These are phyloP conservation scores for Neogobius melanostomus DNA, from an alignment of 2,113 vertebrate species.

Conservation along the genomic window DNA sequence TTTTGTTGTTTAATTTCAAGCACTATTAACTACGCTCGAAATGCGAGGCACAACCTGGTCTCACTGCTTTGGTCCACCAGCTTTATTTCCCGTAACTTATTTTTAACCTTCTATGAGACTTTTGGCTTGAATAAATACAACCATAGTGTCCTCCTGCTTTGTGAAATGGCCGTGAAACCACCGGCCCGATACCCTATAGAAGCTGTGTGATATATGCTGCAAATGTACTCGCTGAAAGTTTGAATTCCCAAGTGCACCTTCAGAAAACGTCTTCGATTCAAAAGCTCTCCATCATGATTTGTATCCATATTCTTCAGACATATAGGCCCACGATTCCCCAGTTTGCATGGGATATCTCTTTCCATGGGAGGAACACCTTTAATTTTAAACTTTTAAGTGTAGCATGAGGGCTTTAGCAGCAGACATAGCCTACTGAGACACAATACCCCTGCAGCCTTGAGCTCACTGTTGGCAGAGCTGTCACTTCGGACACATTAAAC, in stretches of 20 bases:
- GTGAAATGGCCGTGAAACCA: not conserved
- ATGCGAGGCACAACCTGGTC: constrained; percentile 35
- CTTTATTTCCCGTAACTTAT: constrained; percentile 38
- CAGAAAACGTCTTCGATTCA: constrained; percentile 27
- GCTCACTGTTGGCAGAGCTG: constrained; percentile 70
- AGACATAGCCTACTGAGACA: constrained; percentile 58
- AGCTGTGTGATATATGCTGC: not conserved
- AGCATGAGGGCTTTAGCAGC: constrained; percentile 45
- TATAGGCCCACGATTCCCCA: constrained; percentile 37
- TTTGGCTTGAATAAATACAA: constrained; percentile 16
- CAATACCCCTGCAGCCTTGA: constrained; percentile 64
- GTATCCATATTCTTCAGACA: constrained; percentile 39
- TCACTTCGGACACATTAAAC: constrained; percentile 63
- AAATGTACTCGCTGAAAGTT: not conserved
- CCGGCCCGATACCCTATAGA: not conserved
- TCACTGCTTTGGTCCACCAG: constrained; percentile 37
- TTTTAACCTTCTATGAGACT: constrained; percentile 11
- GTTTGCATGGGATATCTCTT: constrained; percentile 54
- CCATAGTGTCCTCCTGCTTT: constrained; percentile 14
- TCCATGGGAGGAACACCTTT: constrained; percentile 50
- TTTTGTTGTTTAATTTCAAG: constrained; percentile 67
- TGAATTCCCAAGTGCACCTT: constrained; percentile 20
- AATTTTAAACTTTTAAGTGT: constrained; percentile 53
- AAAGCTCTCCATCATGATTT: constrained; percentile 35
- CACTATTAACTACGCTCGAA: constrained; percentile 53